These are phyloP conservation scores for Balanococcus diminutus DNA, from an alignment of 2,888 invertebrate species.

Conservation along the genomic window DNA sequence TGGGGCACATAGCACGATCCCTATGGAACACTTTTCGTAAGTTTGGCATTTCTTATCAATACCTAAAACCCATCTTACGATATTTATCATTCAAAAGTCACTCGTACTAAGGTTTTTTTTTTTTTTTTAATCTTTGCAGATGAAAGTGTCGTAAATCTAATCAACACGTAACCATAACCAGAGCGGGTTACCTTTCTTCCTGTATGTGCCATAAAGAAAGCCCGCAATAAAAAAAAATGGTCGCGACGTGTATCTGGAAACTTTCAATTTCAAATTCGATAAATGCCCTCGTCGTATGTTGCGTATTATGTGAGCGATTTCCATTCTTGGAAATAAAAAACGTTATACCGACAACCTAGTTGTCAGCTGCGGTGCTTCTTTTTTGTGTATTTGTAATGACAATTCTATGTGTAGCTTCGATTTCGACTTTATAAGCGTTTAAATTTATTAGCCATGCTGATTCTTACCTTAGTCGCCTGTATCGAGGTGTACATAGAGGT, in stretches of 20 bases:
- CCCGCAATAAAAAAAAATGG: constrained; percentile 30
- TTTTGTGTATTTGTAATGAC: constrained; percentile 27
- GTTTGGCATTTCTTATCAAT: not conserved
- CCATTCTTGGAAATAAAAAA: not conserved
- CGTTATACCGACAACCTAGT: not conserved
- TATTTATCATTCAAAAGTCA: too few relatives aligned
- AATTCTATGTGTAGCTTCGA: constrained; percentile 19
- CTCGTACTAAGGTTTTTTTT: not conserved
- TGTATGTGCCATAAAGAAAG: constrained; percentile 40
- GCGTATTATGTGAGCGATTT: not conserved
- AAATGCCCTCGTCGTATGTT: not conserved
- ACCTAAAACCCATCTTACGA: not conserved
- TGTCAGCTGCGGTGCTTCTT: not conserved
- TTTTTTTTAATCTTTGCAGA: not conserved
- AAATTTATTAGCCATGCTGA: not conserved
- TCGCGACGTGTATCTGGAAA: not conserved
- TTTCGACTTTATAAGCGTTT: constrained; percentile 24
- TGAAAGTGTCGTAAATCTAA: constrained; percentile 38
- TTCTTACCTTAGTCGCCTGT: too few relatives aligned
- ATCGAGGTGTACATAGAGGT: not conserved
- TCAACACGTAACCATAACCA: constrained; percentile 15
- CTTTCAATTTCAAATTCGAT: constrained; percentile 5
- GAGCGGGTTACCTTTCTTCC: constrained; percentile 30
- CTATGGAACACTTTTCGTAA: not conserved
- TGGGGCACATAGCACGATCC: constrained; percentile 66